Evolutionary conservation across 2,888 invertebrate genomes (phyloP).

Genomic region (Diadromus collaris): DNA sequence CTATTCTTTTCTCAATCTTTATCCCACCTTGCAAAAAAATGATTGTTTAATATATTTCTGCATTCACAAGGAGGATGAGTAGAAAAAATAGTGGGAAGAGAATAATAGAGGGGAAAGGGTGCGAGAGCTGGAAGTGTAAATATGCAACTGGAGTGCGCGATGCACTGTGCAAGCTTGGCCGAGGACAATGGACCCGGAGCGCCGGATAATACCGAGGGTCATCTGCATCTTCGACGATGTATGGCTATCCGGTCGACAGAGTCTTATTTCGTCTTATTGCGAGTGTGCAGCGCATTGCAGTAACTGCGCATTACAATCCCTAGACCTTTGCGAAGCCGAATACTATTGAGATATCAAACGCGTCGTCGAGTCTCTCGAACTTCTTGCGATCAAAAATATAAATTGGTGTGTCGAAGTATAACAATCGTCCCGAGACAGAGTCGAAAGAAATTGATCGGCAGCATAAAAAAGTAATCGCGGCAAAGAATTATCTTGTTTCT

Average conservation of each 20-base stretch:
- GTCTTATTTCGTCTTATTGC: slow-evolving; percentile 43
- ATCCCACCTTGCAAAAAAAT: too few relatives aligned
- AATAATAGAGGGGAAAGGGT: slow-evolving; percentile 7
- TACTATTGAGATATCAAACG: slow-evolving; percentile 71
- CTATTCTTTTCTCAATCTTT: too few relatives aligned
- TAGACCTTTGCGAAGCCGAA: slow-evolving; percentile 39
- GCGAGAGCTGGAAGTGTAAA: background rate
- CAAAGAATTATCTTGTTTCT: slow-evolving; percentile 6
- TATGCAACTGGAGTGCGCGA: slow-evolving; percentile 31
- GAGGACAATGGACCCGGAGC: slow-evolving; percentile 73
- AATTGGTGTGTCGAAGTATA: background rate
- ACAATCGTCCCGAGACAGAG: background rate
- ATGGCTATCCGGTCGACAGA: slow-evolving; percentile 61
- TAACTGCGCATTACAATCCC: background rate
- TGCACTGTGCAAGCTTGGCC: slow-evolving; percentile 42
- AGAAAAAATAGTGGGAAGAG: background rate
- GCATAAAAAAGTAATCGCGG: background rate
- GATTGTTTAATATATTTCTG: too few relatives aligned
- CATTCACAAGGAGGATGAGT: too few relatives aligned
- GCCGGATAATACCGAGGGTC: slow-evolving; percentile 68
- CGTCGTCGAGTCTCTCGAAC: slow-evolving; percentile 9
- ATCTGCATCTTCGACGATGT: slow-evolving; percentile 78
- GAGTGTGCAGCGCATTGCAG: slow-evolving; percentile 14
- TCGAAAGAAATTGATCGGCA: background rate
- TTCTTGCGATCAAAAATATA: slow-evolving; percentile 14